phyloP scores from a whole-genome alignment of 2,113 vertebrate genomes.

The Cyphomyrus plagiostoma region DNA sequence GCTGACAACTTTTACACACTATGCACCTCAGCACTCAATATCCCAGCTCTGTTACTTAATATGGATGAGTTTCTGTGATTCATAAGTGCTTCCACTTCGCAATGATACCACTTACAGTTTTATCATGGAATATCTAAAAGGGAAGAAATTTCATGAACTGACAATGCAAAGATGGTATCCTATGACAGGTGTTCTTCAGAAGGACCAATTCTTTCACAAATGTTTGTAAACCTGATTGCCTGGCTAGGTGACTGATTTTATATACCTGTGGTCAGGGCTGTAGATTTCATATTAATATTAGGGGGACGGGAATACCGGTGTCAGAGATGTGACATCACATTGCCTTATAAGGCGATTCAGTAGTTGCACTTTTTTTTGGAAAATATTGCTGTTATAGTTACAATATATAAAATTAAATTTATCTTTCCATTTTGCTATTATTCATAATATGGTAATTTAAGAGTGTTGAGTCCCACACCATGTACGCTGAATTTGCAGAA shows the following conservation, averaged over 20 bases:
- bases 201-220: not conserved
- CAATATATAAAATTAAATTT: no score
- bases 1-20: not conserved
- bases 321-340: no score
- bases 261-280: not conserved
- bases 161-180: not conserved
- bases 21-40: not conserved
- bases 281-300: no score
- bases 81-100: not conserved
- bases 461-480: no score
- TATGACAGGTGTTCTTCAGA: not conserved
- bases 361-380: no score
- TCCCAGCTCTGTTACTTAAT: not conserved
- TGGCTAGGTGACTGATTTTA: not conserved
- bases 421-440: no score
- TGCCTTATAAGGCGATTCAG: no score
- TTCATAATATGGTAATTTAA: no score
- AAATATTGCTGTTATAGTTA: no score
- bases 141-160: not conserved
- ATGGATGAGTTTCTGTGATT: not conserved
- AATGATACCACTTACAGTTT: not conserved
- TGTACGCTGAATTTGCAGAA: no score
- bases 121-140: not conserved
- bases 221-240: not conserved
- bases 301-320: no score